Conservation (phyloP, 2,113 vertebrate genomes). For the Perca schrenkii region DNA sequence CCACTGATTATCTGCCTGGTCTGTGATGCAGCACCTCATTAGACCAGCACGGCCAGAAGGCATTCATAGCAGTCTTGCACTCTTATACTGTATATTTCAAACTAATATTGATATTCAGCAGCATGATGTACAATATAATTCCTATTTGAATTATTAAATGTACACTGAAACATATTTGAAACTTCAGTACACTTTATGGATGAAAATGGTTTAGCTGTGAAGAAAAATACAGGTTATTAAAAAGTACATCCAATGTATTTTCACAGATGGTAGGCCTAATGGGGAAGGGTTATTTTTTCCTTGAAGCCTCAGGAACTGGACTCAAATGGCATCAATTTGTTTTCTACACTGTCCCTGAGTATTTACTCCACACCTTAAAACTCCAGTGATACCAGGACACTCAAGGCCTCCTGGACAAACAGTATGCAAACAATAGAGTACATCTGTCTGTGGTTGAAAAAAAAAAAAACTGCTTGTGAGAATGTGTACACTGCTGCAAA, state of each 20-base stretch:
- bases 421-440: neutral
- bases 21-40: constrained; percentile 80
- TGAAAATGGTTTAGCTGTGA: constrained; percentile 4
- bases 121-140: constrained; percentile 50
- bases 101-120: constrained; percentile 70
- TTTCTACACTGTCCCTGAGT: constrained; percentile 55
- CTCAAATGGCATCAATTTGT: constrained; percentile 70
- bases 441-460: neutral
- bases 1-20: constrained; percentile 70
- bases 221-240: neutral
- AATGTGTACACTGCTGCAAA: neutral
- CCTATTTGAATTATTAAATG: constrained; percentile 67
- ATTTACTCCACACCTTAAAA: constrained; percentile 56
- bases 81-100: constrained; percentile 56
- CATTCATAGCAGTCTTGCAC: constrained; percentile 55
- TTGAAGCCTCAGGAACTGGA: constrained; percentile 59
- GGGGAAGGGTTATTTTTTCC: constrained; percentile 46
- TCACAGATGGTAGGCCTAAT: constrained; percentile 2
- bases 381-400: constrained; percentile 36
- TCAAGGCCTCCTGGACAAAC: constrained; percentile 22
- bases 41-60: constrained; percentile 71
- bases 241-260: neutral
- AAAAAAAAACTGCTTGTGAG: neutral
- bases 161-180: constrained; percentile 10
- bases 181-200: neutral